Percentiles rank a stretch among this genome's conserved stretches.
Evolutionary conservation across 53 echinoderm and acorn worm species (phyloP).

Genomic region (Crossaster papposus): DNA sequence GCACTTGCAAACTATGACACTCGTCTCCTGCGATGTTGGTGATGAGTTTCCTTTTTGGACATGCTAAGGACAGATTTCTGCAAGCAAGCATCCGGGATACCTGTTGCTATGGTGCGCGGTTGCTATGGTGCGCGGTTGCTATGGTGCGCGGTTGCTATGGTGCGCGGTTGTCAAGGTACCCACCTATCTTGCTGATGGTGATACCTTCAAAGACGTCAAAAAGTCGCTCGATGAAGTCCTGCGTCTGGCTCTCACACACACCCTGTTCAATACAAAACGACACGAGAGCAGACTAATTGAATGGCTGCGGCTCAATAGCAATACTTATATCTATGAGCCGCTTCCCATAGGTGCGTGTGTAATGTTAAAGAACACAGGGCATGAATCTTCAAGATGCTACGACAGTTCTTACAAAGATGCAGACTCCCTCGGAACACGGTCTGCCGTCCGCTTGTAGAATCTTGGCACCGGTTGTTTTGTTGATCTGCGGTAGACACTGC

Average conservation of each 20-base stretch:
- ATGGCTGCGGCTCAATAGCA: background rate
- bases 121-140: conserved; percentile 14
- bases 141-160: background rate
- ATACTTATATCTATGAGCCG: no score
- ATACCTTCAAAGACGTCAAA: conserved; percentile 96
- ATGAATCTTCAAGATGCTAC: background rate
- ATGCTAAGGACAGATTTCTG: no score
- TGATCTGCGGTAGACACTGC: conserved; percentile 53
- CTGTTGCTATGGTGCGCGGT: background rate
- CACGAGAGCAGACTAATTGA: no score
- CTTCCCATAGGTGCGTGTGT: no score
- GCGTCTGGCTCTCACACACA: conserved; percentile 76
- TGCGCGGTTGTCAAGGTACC: conserved; percentile 17
- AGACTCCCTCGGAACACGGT: conserved; percentile 81
- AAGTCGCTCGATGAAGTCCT: conserved; percentile 89
- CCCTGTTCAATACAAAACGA: conserved; percentile 62
- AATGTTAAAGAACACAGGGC: no score
- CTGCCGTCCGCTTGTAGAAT: conserved; percentile 78
- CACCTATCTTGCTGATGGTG: conserved; percentile 81
- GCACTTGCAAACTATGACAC: no score
- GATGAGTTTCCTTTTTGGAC: no score
- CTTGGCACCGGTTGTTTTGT: conserved; percentile 23
- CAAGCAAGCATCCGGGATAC: no score
- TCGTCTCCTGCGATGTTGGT: no score
- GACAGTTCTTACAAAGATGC: conserved; percentile 66